Evolutionary conservation across 2,113 vertebrate genomes (phyloP).

Genomic region (Rattus norvegicus): GRCr8 NC_086020.1:59644501-59645000

Average conservation of each 20-base stretch:
- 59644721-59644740: not conserved
- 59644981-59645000: not conserved
- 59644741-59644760: not conserved
- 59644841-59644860: not conserved
- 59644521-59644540: not conserved
- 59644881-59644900: too few species aligned
- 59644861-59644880: not conserved
- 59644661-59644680: not conserved
- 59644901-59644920: not conserved
- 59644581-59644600: not conserved
- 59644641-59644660: not conserved
- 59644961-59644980: not conserved
- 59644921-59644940: not conserved
- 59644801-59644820: not conserved
- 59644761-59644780: not conserved
- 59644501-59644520: not conserved
- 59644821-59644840: not conserved
- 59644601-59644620: not conserved
- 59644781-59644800: not conserved
- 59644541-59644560: not conserved
- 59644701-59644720: not conserved
- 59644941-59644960: not conserved
- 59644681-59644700: not conserved
- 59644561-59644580: not conserved
- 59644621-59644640: not conserved